Evolutionary conservation across 2,888 invertebrate genomes (phyloP).

Genomic region (Trilocha varians): DNA sequence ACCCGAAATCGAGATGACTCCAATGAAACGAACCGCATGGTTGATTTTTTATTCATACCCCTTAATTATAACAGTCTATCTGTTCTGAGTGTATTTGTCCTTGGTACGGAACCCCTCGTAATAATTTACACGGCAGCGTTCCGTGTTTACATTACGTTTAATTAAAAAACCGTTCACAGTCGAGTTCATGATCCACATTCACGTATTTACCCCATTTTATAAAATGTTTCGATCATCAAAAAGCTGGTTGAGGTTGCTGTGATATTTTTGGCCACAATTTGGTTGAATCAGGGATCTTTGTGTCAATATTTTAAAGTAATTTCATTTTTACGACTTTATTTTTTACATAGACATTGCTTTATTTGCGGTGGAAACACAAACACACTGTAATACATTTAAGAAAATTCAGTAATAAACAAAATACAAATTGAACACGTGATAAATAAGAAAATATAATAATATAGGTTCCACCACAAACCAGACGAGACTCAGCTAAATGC

Average conservation of each 20-base stretch:
- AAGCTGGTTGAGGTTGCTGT: neutral
- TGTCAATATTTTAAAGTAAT: no score
- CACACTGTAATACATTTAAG: no score
- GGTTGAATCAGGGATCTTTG: no score
- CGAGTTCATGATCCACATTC: constrained; percentile 21
- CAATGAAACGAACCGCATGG: neutral
- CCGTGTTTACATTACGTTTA: constrained; percentile 49
- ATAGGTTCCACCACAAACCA: no score
- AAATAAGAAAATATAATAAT: no score
- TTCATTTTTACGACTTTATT: no score
- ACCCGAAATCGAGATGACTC: no score
- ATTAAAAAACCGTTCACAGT: constrained; percentile 41
- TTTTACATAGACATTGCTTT: no score
- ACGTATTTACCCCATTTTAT: constrained; percentile 20
- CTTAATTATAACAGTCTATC: constrained; percentile 13
- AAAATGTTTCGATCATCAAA: constrained; percentile 4
- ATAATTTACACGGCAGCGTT: constrained; percentile 33
- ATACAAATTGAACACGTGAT: no score
- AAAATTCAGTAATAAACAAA: no score
- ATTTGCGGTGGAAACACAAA: no score
- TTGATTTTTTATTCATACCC: constrained; percentile 1
- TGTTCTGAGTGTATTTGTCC: constrained; percentile 20
- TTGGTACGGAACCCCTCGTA: constrained; percentile 20
- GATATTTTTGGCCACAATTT: neutral
- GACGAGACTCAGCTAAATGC: no score